A percentile compares a stretch with the other conserved stretches of the same genome.
phyloP scores from a whole-genome alignment of 2,113 vertebrate species.

The Marmota flaviventris region DNA sequence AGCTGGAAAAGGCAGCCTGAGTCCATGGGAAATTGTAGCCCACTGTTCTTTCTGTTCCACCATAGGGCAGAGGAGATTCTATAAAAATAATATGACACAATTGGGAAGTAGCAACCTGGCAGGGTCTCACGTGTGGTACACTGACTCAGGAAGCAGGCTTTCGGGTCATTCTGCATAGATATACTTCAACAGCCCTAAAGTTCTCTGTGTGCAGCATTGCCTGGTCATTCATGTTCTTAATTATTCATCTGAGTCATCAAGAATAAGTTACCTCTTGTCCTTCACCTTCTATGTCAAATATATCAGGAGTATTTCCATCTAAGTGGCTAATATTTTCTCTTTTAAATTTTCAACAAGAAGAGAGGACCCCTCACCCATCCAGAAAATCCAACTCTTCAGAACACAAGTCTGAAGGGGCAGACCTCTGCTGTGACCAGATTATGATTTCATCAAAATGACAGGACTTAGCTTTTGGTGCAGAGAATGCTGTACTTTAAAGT shows the following conservation, averaged over 20 bases:
- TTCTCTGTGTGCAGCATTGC: background rate
- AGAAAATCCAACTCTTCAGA: background rate
- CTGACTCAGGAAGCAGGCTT: background rate
- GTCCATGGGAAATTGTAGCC: background rate
- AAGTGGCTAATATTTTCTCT: background rate
- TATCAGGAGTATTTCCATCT: background rate
- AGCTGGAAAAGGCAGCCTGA: background rate
- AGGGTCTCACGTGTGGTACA: background rate
- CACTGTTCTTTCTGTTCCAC: background rate
- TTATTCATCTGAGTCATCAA: conserved; percentile 51
- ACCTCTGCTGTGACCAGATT: background rate
- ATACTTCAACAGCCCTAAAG: background rate
- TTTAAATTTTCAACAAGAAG: conserved; percentile 23
- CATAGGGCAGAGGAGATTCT: background rate
- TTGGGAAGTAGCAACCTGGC: background rate
- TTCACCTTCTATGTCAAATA: background rate
- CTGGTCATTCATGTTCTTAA: background rate
- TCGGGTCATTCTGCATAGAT: background rate
- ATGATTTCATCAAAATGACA: background rate
- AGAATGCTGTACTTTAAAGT: background rate
- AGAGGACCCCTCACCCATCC: background rate
- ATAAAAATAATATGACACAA: background rate
- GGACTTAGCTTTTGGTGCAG: background rate
- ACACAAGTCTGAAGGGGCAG: background rate
- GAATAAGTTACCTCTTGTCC: conserved; percentile 12